Conservation (phyloP, 2,888 invertebrate species). For the Microctonus brassicae region DNA sequence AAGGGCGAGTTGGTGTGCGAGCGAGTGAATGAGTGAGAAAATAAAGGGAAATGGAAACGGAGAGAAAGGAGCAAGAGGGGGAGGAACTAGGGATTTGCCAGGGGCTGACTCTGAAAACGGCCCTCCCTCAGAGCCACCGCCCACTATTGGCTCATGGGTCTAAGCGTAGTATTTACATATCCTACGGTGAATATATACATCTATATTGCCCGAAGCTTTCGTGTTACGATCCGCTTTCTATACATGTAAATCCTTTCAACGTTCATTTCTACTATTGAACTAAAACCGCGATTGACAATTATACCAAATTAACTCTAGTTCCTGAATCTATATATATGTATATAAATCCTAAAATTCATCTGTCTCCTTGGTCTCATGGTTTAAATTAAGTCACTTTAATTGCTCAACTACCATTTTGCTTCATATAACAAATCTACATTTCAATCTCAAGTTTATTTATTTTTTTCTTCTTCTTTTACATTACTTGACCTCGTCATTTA, state of each 20-base stretch:
- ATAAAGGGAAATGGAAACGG: slow-evolving; percentile 17
- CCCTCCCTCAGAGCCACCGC: slow-evolving; percentile 36
- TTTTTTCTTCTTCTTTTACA: neutral
- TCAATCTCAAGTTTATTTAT: neutral
- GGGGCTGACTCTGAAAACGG: slow-evolving; percentile 34
- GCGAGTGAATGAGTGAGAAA: slow-evolving; percentile 1
- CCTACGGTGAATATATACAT: slow-evolving; percentile 7
- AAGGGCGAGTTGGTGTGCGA: neutral
- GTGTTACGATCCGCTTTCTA: neutral
- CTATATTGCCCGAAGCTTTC: slow-evolving; percentile 9
- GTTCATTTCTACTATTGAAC: slow-evolving; percentile 2
- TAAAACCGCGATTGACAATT: slow-evolving; percentile 17
- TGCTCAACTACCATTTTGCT: slow-evolving; percentile 4
- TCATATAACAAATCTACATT: neutral
- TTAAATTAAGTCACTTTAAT: slow-evolving; percentile 32
- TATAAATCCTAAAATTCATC: neutral
- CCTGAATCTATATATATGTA: neutral
- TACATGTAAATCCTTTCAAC: neutral
- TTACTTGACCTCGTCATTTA: neutral
- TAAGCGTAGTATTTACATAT: slow-evolving; percentile 32
- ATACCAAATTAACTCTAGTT: slow-evolving; percentile 10
- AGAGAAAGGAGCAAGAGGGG: slow-evolving; percentile 19
- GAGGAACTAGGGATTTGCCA: slow-evolving; percentile 31
- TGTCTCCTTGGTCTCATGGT: neutral
- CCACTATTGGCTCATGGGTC: slow-evolving; percentile 33